phyloP scores from a whole-genome alignment of 1,140 invertebrate genomes.

The Drosophila triauraria region DNA sequence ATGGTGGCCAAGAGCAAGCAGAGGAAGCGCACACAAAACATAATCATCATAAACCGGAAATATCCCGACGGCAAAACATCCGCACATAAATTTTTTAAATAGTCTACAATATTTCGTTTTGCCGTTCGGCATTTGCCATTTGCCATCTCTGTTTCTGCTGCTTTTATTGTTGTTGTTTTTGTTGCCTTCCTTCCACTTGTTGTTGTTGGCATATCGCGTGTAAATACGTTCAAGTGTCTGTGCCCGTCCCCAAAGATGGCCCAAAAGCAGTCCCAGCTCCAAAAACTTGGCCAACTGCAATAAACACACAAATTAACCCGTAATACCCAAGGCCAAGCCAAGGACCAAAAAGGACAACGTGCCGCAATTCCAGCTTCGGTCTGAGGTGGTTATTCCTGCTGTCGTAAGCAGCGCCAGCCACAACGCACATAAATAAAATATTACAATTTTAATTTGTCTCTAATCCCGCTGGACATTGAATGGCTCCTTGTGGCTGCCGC shows the following conservation, averaged over 20 bases:
- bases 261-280: constrained; percentile 34
- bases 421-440: constrained; percentile 80
- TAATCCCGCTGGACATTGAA: constrained; percentile 72
- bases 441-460: constrained; percentile 84
- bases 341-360: constrained; percentile 69
- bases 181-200: constrained; percentile 27
- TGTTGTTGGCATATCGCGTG: constrained; percentile 65
- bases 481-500: constrained; percentile 39
- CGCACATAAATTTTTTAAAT: constrained; percentile 84
- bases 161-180: constrained; percentile 18
- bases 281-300: constrained; percentile 81
- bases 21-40: constrained; percentile 67
- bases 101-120: constrained; percentile 82
- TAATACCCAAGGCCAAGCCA: constrained; percentile 70
- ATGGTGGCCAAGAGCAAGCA: not conserved
- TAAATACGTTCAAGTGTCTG: constrained; percentile 81
- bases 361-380: constrained; percentile 57
- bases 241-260: constrained; percentile 42
- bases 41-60: constrained; percentile 85
- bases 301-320: constrained; percentile 84
- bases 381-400: constrained; percentile 30
- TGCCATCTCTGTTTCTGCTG: constrained; percentile 48
- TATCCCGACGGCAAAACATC: constrained; percentile 84
- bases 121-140: constrained; percentile 71
- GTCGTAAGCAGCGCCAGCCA: constrained; percentile 29